A percentile compares a stretch with the other conserved stretches of the same genome.
These are phyloP conservation scores for Megaceryle torquata DNA, from an alignment of 2,113 vertebrate species.

Conservation along the genomic window DNA sequence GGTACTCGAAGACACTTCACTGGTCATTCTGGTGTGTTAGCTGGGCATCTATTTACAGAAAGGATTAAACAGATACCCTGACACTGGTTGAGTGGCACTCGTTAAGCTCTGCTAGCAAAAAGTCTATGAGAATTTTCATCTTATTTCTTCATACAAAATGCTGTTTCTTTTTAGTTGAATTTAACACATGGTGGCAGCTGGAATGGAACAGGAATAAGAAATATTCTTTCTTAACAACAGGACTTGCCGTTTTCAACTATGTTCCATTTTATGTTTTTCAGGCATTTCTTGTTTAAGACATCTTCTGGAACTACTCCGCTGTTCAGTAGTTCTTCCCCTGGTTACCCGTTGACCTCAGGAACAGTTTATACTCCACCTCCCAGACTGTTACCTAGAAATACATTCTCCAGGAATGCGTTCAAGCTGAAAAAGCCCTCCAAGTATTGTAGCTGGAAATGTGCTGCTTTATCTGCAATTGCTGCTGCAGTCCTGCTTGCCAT, in stretches of 20 bases:
- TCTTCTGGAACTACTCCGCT: slow-evolving; percentile 97
- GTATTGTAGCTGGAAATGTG: slow-evolving; percentile 99
- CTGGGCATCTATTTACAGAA: background rate
- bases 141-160: background rate
- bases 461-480: slow-evolving; percentile 91
- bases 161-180: background rate
- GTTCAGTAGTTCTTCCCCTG: slow-evolving; percentile 97
- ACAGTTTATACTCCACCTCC: slow-evolving; percentile 97
- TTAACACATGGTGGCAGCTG: background rate
- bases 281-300: slow-evolving; percentile 99
- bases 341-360: slow-evolving; percentile 96
- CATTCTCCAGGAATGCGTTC: slow-evolving; percentile 97
- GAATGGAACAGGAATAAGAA: background rate
- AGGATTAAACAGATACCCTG: background rate
- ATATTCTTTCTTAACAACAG: background rate
- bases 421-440: slow-evolving; percentile 99
- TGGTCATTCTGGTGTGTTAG: background rate
- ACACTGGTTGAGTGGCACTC: background rate
- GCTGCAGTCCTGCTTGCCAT: slow-evolving; percentile 93
- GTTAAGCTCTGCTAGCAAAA: background rate
- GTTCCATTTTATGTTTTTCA: slow-evolving; percentile 68
- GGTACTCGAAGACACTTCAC: background rate
- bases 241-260: slow-evolving; percentile 15
- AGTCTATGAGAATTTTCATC: background rate
- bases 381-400: slow-evolving; percentile 94